phyloP scores from a whole-genome alignment of 35 echinoderm and acorn worm genomes.

The Apostichopus parvimensis region DNA sequence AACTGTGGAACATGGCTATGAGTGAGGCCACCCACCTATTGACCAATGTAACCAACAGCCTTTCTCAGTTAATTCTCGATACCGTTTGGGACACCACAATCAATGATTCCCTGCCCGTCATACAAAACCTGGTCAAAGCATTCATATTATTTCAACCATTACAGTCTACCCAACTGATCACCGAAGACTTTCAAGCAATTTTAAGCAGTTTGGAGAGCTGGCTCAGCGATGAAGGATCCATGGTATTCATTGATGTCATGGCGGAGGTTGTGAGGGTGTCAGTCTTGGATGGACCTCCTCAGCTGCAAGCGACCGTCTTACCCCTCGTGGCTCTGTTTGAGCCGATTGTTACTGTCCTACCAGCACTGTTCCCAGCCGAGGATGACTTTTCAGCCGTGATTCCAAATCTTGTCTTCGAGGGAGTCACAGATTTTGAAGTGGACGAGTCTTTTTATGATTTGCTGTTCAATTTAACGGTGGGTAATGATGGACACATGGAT shows the following conservation, averaged over 20 bases:
- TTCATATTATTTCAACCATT: neutral
- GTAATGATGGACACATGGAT: conserved; percentile 10
- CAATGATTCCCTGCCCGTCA: neutral
- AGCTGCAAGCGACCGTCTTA: neutral
- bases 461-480: neutral
- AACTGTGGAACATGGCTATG: neutral
- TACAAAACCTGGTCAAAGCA: neutral
- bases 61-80: neutral
- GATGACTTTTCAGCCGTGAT: neutral
- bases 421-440: neutral
- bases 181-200: neutral
- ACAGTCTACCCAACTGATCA: neutral
- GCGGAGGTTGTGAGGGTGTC: neutral
- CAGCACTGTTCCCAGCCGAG: neutral
- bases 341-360: too few species aligned
- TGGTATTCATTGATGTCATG: neutral
- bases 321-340: neutral
- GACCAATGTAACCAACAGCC: neutral
- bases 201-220: neutral
- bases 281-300: neutral
- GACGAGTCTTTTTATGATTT: conserved; percentile 33
- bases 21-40: neutral
- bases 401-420: neutral
- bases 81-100: neutral
- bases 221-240: neutral